Evolutionary conservation across 1,140 invertebrate species (phyloP), one percentile per base, ranked within the genome.

Genomic region (Gerris buenoi): DNA sequence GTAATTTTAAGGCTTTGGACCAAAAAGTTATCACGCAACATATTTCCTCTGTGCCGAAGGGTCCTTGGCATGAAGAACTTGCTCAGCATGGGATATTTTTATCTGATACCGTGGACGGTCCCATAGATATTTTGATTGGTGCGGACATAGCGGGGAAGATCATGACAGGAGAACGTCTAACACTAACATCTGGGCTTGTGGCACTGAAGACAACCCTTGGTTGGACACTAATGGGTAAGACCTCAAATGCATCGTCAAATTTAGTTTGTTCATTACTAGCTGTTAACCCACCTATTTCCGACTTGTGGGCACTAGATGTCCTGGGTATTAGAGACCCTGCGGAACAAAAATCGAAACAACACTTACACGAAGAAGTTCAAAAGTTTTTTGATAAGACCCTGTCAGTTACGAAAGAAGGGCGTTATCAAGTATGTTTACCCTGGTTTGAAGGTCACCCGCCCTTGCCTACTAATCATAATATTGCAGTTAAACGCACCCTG

Each of bases 71-170:
- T 25, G 18, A 65, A 65, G 64, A 65, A 56, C 64, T 65, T 15
- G 25, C 13, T n/a, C n/a, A 56, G 22, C 15, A 33, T 15, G 64
- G 29, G 10, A 65, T 22, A 13, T 2, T 46, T 22, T 56, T 65
- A 56, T 25, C 23, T 65, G 26, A 65, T 56, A 33, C 27, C 10
- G 56, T 25, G 22, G 29, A 65, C 13, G 64, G 46, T 56, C 64
- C 64, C 56, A 65, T 65, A 25, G 29, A 65, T 27, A 65, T 65
- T 46, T 56, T 65, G 18, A 65, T 46, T 14, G 29, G 28, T 56
- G 64, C 64, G n/a, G 64, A 65, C 29, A 65, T 65, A 65, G 64
- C 29, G 18, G 29, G 64, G 23, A 65, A 65, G 25, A 25, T 65
- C 10, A 14, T 65, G 33, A 65, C 29, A 3, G 46, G 64, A 2